Evolutionary conservation across 2,113 vertebrate species (phyloP), one percentile per base, ranked within the genome.

Genomic region (Calidris pygmaea): DNA sequence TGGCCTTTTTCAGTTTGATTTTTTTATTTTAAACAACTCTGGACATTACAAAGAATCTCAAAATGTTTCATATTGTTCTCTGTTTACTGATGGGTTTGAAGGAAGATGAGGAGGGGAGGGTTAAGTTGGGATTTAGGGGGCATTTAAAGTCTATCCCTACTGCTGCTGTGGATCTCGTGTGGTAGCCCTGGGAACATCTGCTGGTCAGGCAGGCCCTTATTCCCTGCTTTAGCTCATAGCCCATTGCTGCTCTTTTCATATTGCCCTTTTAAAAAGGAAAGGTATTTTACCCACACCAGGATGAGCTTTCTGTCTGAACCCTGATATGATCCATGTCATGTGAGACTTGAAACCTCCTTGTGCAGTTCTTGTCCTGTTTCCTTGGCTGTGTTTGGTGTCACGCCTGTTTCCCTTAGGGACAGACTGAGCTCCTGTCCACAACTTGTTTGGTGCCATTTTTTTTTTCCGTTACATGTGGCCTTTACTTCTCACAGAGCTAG

Each of bases 31-130:
- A 67, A 85, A 68, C 34, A 75, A 30, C 30, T 13, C 18, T 85
- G 53, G 26, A 41, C 37, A 7, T 82, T 53, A 63, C 48, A 72
- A 37, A 43, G 52, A 39, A 48, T 41, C 39, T 92, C 10, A 17
- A 30, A 48, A 0, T 60, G 52, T 84, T 94, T 74, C 13, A 1
- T 77, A 17, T 79, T 90, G 34, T 81, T 90, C 23, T 93, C 18
- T 88, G 62, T 67, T 95, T 81, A 82, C 70, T 55, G 80, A 23
- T 87, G 45, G 24, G 27, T 79, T 77, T 84, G 65, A 67, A 77
- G 52, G n/a, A 75, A 71, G 70, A 41, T 39, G 34, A 26, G 48
- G 34, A 56, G 50, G 32, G 52, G 52, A 89, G 39, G 56, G 24
- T 87, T 80, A 53, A 48, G 1, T 0, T 80, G 79, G 50, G 22